phyloP scores from a whole-genome alignment of 2,888 invertebrate genomes.

The Pammene fasciana region DNA sequence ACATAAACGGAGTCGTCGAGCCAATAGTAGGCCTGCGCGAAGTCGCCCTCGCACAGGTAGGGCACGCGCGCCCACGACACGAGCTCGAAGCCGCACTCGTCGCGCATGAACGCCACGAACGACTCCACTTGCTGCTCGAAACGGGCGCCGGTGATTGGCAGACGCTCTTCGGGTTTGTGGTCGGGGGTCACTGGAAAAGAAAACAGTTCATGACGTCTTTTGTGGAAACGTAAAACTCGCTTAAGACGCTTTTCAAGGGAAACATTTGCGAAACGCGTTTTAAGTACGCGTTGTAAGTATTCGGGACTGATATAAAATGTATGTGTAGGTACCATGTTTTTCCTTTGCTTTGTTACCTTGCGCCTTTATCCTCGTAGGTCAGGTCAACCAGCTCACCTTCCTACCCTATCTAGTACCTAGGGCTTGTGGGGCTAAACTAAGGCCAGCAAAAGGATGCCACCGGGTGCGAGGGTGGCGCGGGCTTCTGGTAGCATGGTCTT shows the following conservation, averaged over 20 bases:
- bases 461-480: too few relatives aligned
- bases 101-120: conserved; percentile 83
- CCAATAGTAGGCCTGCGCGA: conserved; percentile 95
- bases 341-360: too few relatives aligned
- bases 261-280: too few relatives aligned
- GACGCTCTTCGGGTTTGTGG: conserved; percentile 87
- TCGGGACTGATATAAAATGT: too few relatives aligned
- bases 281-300: too few relatives aligned
- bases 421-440: too few relatives aligned
- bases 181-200: conserved; percentile 83
- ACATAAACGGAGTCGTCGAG: conserved; percentile 95
- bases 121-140: conserved; percentile 92
- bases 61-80: conserved; percentile 95
- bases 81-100: conserved; percentile 90
- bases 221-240: too few relatives aligned
- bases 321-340: too few relatives aligned
- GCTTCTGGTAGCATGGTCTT: too few relatives aligned
- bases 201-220: neutral
- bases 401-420: conserved; percentile 83
- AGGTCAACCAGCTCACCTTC: too few relatives aligned
- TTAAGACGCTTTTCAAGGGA: too few relatives aligned
- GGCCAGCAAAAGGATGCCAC: conserved; percentile 63
- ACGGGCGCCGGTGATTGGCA: conserved; percentile 86
- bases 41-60: conserved; percentile 98
- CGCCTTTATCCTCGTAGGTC: too few relatives aligned